Percentiles rank a stretch among this genome's conserved stretches.
Conservation (phyloP, 2,888 invertebrate genomes). For the Drosophila pseudotalamancana region DNA sequence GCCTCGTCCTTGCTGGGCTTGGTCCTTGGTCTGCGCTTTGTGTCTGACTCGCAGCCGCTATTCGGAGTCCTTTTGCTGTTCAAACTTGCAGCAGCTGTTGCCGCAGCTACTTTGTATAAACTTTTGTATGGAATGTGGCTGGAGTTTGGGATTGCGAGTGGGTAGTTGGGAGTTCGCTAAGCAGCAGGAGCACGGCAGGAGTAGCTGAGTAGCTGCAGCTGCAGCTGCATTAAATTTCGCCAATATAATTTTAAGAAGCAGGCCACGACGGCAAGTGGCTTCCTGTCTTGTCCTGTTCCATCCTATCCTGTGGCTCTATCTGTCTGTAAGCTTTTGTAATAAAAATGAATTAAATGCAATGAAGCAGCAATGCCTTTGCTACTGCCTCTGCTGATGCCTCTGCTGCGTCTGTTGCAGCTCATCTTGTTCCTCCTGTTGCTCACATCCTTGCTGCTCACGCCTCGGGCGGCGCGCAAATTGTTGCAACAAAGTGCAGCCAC, state of each 20-base stretch:
- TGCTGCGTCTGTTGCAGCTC: too few relatives aligned
- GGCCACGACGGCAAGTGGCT: conserved; percentile 66
- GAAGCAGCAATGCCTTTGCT: conserved; percentile 57
- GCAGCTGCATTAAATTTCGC: conserved; percentile 76
- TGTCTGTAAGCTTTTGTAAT: conserved; percentile 78
- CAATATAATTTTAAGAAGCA: conserved; percentile 80
- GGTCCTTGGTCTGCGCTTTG: conserved; percentile 29
- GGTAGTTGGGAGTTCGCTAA: conserved; percentile 27
- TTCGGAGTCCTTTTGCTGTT: conserved; percentile 41
- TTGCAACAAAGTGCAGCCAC: conserved; percentile 72
- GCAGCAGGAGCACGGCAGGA: conserved; percentile 38
- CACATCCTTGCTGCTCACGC: conserved; percentile 41
- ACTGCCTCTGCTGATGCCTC: neutral
- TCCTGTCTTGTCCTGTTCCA: conserved; percentile 34
- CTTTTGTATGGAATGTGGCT: conserved; percentile 55
- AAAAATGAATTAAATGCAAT: conserved; percentile 80
- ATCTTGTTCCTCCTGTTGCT: conserved; percentile 33
- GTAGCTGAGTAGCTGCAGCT: conserved; percentile 37
- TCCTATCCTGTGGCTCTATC: conserved; percentile 53
- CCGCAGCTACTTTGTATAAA: conserved; percentile 76
- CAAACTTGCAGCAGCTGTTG: conserved; percentile 72
- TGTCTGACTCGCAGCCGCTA: conserved; percentile 46
- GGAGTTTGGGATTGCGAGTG: neutral
- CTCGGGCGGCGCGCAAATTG: conserved; percentile 69
- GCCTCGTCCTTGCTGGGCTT: conserved; percentile 49